Conservation (phyloP, 92 coral and sea anemone species). For the Epizoanthus ramosus region DNA sequence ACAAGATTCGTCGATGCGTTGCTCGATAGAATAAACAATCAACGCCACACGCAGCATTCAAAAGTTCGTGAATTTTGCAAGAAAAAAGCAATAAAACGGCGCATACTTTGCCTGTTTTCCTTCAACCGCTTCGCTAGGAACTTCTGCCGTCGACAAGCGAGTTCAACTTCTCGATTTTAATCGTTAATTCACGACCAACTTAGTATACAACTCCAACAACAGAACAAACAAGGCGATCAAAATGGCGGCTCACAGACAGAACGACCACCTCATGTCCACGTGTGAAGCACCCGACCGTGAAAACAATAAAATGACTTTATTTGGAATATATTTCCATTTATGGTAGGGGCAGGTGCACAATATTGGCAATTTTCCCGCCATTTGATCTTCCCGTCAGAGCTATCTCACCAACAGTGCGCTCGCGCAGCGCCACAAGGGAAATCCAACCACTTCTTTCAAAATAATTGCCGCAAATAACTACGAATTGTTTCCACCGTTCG, state of each 20-base stretch:
- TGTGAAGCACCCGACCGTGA: conserved; percentile 26
- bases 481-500: too few species aligned
- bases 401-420: too few species aligned
- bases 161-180: conserved; percentile 47
- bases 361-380: conserved; percentile 37
- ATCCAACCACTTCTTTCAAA: not conserved
- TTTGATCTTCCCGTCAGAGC: not conserved
- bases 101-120: conserved; percentile 96
- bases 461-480: too few species aligned
- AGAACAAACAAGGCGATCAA: conserved; percentile 38
- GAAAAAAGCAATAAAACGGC: conserved; percentile 49
- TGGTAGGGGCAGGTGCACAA: conserved; percentile 31
- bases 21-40: conserved; percentile 5
- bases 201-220: conserved; percentile 15
- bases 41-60: conserved; percentile 5
- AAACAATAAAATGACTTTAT: conserved; percentile 36
- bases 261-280: conserved; percentile 32
- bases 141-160: conserved; percentile 45
- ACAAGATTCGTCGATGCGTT: conserved; percentile 29
- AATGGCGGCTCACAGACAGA: conserved; percentile 51
- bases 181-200: conserved; percentile 37
- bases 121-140: conserved; percentile 71
- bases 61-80: not conserved
- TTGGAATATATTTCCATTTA: conserved; percentile 32
- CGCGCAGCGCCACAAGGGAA: too few species aligned